Percentiles rank a stretch among this genome's conserved stretches.
phyloP scores from a whole-genome alignment of 2,113 vertebrate genomes.

The Microcebus jonahi region DNA sequence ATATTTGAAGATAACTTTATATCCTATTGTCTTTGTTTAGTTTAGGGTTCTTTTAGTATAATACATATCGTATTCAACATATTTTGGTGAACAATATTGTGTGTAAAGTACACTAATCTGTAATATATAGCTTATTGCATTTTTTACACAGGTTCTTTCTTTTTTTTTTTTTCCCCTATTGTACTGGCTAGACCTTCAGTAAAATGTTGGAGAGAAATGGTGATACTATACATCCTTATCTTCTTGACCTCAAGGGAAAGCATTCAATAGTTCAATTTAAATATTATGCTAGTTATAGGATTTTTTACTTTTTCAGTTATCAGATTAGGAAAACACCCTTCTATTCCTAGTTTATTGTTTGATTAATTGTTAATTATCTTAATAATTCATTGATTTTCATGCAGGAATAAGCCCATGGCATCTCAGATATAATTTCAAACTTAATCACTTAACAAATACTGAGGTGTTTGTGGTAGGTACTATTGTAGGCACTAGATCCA shows the following conservation, averaged over 20 bases:
- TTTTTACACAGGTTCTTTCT: neutral
- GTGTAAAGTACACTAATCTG: neutral
- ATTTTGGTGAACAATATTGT: neutral
- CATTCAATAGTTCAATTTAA: neutral
- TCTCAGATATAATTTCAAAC: neutral
- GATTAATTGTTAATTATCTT: constrained; percentile 1
- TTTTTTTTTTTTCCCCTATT: neutral
- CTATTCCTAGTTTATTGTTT: neutral
- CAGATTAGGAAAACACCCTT: neutral
- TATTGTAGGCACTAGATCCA: neutral
- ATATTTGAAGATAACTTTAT: neutral
- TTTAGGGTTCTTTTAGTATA: neutral
- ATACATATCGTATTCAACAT: neutral
- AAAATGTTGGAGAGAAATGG: neutral
- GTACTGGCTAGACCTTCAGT: neutral
- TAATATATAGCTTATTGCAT: neutral
- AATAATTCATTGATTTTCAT: neutral
- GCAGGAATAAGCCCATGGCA: neutral
- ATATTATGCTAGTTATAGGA: neutral
- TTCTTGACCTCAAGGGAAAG: neutral
- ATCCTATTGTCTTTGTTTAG: neutral
- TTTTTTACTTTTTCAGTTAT: neutral
- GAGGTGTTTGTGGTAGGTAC: neutral
- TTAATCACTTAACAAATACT: neutral
- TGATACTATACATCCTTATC: neutral